phyloP scores from a whole-genome alignment of 2,113 vertebrate genomes.

The Falco punctatus region DNA sequence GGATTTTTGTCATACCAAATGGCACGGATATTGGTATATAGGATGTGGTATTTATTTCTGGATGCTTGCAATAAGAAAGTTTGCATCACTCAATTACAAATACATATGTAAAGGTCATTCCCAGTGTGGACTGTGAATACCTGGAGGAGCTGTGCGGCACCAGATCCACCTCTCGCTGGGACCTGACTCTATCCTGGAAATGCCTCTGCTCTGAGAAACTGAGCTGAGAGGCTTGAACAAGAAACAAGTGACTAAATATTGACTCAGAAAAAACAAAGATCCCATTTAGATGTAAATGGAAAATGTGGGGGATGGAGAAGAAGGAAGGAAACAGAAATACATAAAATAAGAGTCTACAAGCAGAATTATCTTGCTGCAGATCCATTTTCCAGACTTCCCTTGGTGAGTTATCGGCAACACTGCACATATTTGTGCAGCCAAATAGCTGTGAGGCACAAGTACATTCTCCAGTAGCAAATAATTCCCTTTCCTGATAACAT shows the following conservation, averaged over 20 bases:
- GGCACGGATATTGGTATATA: rapidly evolving
- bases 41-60: neutral
- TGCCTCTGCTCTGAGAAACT: neutral
- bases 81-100: neutral
- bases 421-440: neutral
- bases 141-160: neutral
- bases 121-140: neutral
- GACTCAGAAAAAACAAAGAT: slow-evolving; percentile 30
- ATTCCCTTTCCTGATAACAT: slow-evolving; percentile 44
- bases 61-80: neutral
- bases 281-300: slow-evolving; percentile 36
- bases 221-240: neutral
- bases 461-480: slow-evolving; percentile 40
- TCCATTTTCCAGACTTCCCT: slow-evolving; percentile 27
- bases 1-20: neutral
- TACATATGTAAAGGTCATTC: neutral
- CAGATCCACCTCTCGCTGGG: neutral
- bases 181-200: neutral
- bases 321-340: slow-evolving; percentile 41
- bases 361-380: neutral
- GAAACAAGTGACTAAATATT: slow-evolving; percentile 36
- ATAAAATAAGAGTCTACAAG: neutral
- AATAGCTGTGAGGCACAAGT: neutral
- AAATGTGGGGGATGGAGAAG: neutral
- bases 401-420: neutral